A percentile compares a stretch with the other conserved stretches of the same genome.
These are phyloP conservation scores for Drosophila rellima DNA, from an alignment of 2,888 invertebrate genomes.

Conservation along the genomic window DNA sequence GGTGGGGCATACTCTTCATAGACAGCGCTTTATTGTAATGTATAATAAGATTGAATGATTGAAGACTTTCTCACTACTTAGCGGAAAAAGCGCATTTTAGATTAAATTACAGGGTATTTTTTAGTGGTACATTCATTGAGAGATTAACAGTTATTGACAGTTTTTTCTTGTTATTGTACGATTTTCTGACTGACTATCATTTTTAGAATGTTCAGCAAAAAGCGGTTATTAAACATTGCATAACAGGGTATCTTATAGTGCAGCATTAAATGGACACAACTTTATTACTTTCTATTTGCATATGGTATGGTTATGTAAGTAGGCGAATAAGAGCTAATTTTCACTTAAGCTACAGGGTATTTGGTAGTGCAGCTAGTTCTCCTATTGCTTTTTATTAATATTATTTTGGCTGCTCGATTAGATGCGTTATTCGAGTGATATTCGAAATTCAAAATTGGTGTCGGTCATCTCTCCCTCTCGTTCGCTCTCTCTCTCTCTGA, in stretches of 20 bases:
- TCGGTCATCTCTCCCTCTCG: background rate
- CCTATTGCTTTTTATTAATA: background rate
- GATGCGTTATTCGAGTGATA: constrained; percentile 46
- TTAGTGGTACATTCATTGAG: background rate
- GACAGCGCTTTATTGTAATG: too few relatives aligned
- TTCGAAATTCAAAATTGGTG: constrained; percentile 21
- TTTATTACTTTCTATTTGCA: too few relatives aligned
- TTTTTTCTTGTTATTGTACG: background rate
- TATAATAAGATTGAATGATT: background rate
- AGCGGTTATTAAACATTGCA: background rate
- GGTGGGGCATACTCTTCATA: too few relatives aligned
- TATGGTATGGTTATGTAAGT: too few relatives aligned
- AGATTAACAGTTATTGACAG: background rate
- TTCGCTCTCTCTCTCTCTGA: background rate
- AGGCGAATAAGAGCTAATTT: too few relatives aligned
- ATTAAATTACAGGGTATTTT: background rate
- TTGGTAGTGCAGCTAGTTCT: background rate
- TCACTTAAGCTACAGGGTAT: background rate
- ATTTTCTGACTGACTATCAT: background rate
- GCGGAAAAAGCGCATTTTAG: too few relatives aligned
- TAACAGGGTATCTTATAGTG: background rate
- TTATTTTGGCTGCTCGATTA: constrained; percentile 17
- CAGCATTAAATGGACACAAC: background rate
- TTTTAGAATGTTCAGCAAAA: background rate
- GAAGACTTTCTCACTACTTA: too few relatives aligned